phyloP scores from a whole-genome alignment of 2,888 invertebrate genomes.

The Xylota sylvarum region DNA sequence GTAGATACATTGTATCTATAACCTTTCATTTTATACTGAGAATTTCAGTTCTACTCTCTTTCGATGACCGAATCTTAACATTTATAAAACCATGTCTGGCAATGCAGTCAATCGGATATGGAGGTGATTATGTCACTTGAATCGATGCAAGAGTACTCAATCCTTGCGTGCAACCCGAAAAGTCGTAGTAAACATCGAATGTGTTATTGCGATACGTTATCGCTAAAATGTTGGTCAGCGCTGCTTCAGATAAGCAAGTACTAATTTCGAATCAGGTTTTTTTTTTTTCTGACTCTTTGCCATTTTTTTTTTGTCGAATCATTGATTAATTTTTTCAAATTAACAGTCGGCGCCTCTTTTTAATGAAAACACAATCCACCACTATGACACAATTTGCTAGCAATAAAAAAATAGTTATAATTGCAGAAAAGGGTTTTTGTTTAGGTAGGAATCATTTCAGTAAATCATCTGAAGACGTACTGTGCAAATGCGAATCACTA shows the following conservation, averaged over 20 bases:
- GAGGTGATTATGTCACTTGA: not conserved
- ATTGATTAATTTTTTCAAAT: slow-evolving; percentile 11
- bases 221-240: not conserved
- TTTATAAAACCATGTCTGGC: not conserved
- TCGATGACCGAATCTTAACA: not conserved
- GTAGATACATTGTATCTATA: slow-evolving; percentile 1
- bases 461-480: not conserved
- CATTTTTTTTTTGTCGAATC: not conserved
- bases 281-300: not conserved
- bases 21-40: not conserved
- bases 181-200: not conserved
- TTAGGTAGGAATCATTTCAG: not conserved
- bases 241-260: not conserved
- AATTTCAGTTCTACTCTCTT: not conserved
- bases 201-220: not conserved
- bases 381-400: not conserved
- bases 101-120: not conserved
- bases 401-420: no score
- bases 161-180: not conserved
- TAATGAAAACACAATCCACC: not conserved
- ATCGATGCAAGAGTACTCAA: not conserved
- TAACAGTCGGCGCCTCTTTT: not conserved
- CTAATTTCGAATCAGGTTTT: not conserved
- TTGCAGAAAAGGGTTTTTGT: not conserved
- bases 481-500: not conserved